Conservation (phyloP, 2,113 vertebrate genomes). For the Galemys pyrenaicus region DNA sequence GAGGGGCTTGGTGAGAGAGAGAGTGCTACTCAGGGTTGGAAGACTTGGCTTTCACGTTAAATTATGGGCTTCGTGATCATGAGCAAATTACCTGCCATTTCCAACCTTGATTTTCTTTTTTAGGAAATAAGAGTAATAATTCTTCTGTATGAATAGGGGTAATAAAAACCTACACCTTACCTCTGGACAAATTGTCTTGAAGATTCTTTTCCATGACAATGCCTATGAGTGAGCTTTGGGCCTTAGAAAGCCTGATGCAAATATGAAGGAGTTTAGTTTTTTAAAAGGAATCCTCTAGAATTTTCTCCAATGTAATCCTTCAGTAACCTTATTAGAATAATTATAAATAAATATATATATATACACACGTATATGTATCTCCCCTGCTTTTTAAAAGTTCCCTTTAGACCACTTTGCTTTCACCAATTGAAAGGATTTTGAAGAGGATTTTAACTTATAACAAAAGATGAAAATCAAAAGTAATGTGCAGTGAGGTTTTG, state of each 20-base stretch:
- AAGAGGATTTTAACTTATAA: background rate
- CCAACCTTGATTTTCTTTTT: background rate
- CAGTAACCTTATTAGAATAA: background rate
- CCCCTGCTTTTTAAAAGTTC: background rate
- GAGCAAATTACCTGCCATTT: background rate
- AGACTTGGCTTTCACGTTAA: background rate
- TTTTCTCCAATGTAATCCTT: background rate
- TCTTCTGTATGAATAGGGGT: no score
- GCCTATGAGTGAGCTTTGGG: background rate
- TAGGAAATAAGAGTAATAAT: background rate
- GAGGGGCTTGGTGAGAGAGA: rapidly evolving
- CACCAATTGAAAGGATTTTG: no score
- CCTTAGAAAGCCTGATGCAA: background rate
- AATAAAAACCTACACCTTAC: background rate
- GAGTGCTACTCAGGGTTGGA: background rate
- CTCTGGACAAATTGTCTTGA: background rate
- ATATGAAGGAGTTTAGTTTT: background rate
- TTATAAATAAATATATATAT: no score
- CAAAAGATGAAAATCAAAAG: no score
- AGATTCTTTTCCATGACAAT: background rate
- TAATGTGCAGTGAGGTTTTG: no score
- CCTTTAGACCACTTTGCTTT: background rate
- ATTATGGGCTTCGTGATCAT: background rate
- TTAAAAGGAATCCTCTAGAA: background rate
- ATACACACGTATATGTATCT: no score